These are phyloP conservation scores for Stichodactyla mertensii DNA, from an alignment of 64 coral and sea anemone species.

Conservation along the genomic window DNA sequence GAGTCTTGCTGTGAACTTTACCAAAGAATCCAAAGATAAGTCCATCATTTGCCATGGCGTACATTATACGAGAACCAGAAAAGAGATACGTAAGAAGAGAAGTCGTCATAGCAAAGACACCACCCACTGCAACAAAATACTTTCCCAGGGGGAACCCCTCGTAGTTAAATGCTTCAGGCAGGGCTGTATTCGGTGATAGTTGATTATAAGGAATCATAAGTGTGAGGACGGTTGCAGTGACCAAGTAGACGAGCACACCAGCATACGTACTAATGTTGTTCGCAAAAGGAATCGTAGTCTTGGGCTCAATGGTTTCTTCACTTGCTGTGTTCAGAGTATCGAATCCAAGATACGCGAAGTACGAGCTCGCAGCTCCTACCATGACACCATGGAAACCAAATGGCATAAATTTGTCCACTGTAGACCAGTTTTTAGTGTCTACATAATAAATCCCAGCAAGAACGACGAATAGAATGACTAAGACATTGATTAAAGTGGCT, in stretches of 20 bases:
- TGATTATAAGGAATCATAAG: slow-evolving; percentile 83
- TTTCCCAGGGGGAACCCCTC: slow-evolving; percentile 57
- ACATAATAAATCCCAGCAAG: slow-evolving; percentile 74
- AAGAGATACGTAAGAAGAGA: slow-evolving; percentile 55
- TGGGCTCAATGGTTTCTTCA: slow-evolving; percentile 68
- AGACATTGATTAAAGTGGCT: slow-evolving; percentile 58
- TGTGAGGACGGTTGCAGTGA: slow-evolving; percentile 59
- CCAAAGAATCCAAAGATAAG: slow-evolving; percentile 62
- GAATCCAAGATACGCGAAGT: slow-evolving; percentile 84
- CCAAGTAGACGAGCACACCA: slow-evolving; percentile 67
- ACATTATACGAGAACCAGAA: slow-evolving; percentile 62
- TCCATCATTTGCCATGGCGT: slow-evolving; percentile 85
- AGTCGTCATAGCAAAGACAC: slow-evolving; percentile 76
- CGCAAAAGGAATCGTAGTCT: slow-evolving; percentile 43
- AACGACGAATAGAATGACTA: slow-evolving; percentile 57
- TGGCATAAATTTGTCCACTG: slow-evolving; percentile 74
- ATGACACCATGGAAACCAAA: slow-evolving; percentile 70
- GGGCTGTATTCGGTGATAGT: slow-evolving; percentile 44
- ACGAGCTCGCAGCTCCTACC: slow-evolving; percentile 56
- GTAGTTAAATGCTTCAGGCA: slow-evolving; percentile 58
- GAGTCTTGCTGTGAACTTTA: slow-evolving; percentile 36
- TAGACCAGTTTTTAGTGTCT: slow-evolving; percentile 71
- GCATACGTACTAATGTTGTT: slow-evolving; percentile 69
- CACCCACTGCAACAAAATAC: slow-evolving; percentile 75
- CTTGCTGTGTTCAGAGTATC: slow-evolving; percentile 81